Evolutionary conservation across 2,113 vertebrate genomes (phyloP).

Genomic region (Micronycteris hirsuta): DNA sequence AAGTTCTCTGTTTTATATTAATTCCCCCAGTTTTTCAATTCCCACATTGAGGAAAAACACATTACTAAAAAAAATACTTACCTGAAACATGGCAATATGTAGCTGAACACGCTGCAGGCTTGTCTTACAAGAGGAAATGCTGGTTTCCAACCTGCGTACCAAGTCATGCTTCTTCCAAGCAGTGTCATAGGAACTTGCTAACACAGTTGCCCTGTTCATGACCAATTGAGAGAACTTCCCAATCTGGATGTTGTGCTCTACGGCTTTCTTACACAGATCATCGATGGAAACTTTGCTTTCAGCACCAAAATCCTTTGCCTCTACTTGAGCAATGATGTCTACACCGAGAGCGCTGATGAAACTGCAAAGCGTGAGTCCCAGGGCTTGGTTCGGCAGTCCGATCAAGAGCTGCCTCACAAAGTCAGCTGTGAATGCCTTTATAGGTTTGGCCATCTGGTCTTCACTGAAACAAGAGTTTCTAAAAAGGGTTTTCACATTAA

Average conservation of each 20-base stretch:
- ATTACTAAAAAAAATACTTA: constrained; percentile 57
- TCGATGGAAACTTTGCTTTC: constrained; percentile 97
- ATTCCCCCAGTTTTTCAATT: background rate
- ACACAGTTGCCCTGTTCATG: constrained; percentile 93
- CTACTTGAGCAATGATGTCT: constrained; percentile 94
- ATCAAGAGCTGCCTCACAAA: constrained; percentile 96
- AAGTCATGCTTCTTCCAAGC: constrained; percentile 98
- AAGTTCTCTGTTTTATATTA: background rate
- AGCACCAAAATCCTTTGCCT: constrained; percentile 96
- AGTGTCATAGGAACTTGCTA: constrained; percentile 94
- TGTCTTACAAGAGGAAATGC: constrained; percentile 92
- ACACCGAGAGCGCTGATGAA: constrained; percentile 93
- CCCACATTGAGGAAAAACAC: background rate
- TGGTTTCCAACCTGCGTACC: constrained; percentile 91
- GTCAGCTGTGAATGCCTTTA: constrained; percentile 97
- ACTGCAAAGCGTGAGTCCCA: constrained; percentile 94
- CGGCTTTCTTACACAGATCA: constrained; percentile 94
- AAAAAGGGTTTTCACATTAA: constrained; percentile 89
- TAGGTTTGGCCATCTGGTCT: constrained; percentile 97
- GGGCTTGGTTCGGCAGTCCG: constrained; percentile 94
- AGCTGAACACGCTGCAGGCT: constrained; percentile 95
- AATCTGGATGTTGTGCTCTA: constrained; percentile 93
- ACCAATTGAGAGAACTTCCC: constrained; percentile 91
- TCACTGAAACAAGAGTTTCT: constrained; percentile 91
- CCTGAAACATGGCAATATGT: constrained; percentile 98